Evolutionary conservation across 2,113 vertebrate genomes (phyloP), one percentile per base, ranked within the genome.

Genomic region (Rhea americana): DNA sequence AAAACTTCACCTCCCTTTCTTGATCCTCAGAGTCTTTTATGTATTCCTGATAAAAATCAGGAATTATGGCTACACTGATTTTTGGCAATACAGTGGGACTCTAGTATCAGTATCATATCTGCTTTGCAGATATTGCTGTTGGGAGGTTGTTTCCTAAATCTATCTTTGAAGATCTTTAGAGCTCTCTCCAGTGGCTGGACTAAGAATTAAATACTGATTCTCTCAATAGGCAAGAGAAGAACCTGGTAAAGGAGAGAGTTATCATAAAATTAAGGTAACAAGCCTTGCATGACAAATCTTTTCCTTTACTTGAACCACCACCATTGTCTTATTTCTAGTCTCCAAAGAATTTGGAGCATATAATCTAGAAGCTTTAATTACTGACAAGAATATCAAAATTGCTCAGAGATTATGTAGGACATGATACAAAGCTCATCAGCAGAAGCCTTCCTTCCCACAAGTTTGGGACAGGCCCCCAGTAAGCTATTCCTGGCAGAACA

Each of bases 121-220:
- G 24, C 5, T 45, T 41, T 32, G 51, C 50, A n/a, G 70, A 39
- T 79, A 24, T 20, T 61, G 47, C 59, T 24, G 5, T 35, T 32
- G 48, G 39, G 45, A 82, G 48, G n/a, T 21, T 90, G 39, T 35
- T 93, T 62, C 35, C 0, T 2, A 85, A 89, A 53, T 30, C 19
- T 20, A 3, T 12, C 21, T 93, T 82, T 76, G 35, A 80, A 61
- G 95, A 32, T 90, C 88, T 94, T 77, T 58, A 93, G 90, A 94
- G 96, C 94, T 95, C 94, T 89, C 95, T 94, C 91, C 90, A 93
- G 95, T 95, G 94, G 92, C 67, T 76, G 78, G 81, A 90, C 8
- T 1, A 25, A 89, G 93, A 95, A 95, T 63, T 94, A 91, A 88
- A 86, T 26, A 76, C 14, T 25, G 71, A 24, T 25, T 68, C n/a